Percentiles rank a stretch among this genome's conserved stretches.
These are phyloP conservation scores for Crotalus viridis DNA, from an alignment of 2,113 vertebrate genomes.

Conservation along the genomic window DNA sequence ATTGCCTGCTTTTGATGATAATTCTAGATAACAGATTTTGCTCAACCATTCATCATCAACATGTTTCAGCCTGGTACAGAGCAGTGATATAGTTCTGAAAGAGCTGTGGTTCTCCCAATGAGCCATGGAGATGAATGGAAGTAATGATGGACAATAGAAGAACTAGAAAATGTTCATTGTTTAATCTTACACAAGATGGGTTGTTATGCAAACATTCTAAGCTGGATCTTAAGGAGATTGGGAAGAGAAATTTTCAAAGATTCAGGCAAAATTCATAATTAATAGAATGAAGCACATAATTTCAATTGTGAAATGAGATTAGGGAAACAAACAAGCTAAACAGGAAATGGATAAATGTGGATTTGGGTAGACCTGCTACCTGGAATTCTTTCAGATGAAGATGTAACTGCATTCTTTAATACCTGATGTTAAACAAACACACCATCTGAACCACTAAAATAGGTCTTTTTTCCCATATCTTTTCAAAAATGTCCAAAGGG, in stretches of 20 bases:
- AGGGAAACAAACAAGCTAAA: not conserved
- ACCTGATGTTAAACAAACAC: not conserved
- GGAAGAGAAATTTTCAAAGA: not conserved
- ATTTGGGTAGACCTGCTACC: no score
- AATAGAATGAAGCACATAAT: not conserved
- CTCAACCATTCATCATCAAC: not conserved
- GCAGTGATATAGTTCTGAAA: not conserved
- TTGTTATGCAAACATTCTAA: not conserved
- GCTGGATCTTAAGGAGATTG: not conserved
- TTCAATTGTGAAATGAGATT: not conserved
- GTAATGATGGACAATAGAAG: not conserved
- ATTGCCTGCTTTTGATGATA: not conserved
- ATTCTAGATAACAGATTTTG: conserved; percentile 2
- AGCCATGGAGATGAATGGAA: not conserved
- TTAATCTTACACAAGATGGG: not conserved
- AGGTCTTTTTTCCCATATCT: not conserved
- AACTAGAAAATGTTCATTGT: not conserved
- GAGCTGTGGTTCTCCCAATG: not conserved
- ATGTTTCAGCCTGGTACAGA: not conserved
- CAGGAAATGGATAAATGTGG: not conserved
- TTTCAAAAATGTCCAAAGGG: not conserved
- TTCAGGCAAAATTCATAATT: not conserved
- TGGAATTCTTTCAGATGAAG: not conserved
- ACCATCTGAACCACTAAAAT: not conserved
- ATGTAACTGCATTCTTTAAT: not conserved